Base-by-base conservation (phyloP, 1,140 invertebrate species). In the Bemisia tabaci region DNA sequence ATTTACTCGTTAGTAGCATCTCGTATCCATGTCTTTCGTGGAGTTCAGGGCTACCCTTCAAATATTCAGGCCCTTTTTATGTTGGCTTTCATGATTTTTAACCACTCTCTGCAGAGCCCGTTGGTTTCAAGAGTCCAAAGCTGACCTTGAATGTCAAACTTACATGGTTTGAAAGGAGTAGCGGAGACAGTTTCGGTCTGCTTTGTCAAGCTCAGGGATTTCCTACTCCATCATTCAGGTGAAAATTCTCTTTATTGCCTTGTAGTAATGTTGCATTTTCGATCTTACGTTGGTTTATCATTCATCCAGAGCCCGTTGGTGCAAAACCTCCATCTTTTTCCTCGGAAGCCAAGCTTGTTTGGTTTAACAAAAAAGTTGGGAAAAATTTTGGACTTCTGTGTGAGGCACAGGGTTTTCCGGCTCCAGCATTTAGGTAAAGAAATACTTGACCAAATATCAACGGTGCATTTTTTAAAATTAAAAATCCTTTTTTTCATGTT, bases 81-180 rank as follows among this genome's bases (percentile, higher is more conserved):
- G 70, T 83, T 84, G 62, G n/a, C 12, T 23, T 25, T 23, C 12
- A 23, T 64, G 39, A 58, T 58, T 58, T 58, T 68, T 66, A 64
- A 66, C 59, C 26, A 24, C 33, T 67, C 26, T 12, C 26, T 68
- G 48, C 67, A 86, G 87, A 89, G 76, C 87, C 87, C 9, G 82
- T 89, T 67, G 84, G 85, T 70, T 84, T 85, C 69, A 87, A 86
- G 79, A 82, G 84, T 61, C 86, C 86, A n/a, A 82, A 84, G 65
- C 84, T 89, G 71, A 77, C 83, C 60, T 83, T 82, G 65, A 81
- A 85, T 70, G 48, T 65, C 22, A 70, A 72, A 62, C 66, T 64
- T 68, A 66, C 62, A 33, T 71, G 68, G 85, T 68, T 70, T 22
- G 67, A 71, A 62, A 71, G 67, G 66, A 62, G 59, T 58, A 81